phyloP scores from a whole-genome alignment of 2,113 vertebrate species.

The Tursiops truncatus region DNA sequence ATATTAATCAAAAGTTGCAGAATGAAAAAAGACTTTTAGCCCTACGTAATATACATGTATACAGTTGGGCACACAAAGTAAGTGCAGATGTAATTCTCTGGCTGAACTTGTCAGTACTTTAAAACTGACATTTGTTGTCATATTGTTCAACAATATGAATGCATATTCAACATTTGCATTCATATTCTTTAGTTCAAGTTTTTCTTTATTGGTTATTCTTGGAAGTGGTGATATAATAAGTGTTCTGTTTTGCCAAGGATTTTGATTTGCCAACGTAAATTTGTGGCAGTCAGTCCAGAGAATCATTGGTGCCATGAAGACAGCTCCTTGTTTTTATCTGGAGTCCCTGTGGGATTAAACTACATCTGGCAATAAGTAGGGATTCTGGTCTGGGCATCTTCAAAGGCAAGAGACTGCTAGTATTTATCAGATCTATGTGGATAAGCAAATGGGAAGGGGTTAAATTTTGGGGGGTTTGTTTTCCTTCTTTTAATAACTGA shows the following conservation, averaged over 20 bases:
- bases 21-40: slow-evolving; percentile 5
- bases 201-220: slow-evolving; percentile 43
- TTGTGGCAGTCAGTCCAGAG: slow-evolving; percentile 30
- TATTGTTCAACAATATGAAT: too few species aligned
- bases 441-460: slow-evolving; percentile 71
- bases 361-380: slow-evolving; percentile 76
- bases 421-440: slow-evolving; percentile 75
- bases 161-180: slow-evolving; percentile 21
- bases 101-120: slow-evolving; percentile 4
- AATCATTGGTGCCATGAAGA: slow-evolving; percentile 63
- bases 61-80: neutral
- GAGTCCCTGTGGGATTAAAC: slow-evolving; percentile 60
- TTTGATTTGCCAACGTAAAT: slow-evolving; percentile 65
- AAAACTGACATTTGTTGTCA: neutral
- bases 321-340: slow-evolving; percentile 74
- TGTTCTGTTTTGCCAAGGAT: neutral
- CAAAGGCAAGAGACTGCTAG: slow-evolving; percentile 71
- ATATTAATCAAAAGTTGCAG: neutral
- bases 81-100: slow-evolving; percentile 42
- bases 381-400: slow-evolving; percentile 72
- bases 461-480: slow-evolving; percentile 54
- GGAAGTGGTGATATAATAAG: neutral
- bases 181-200: slow-evolving; percentile 10
- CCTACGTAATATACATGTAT: neutral
- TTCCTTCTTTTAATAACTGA: slow-evolving; percentile 56